Evolutionary conservation across 2,113 vertebrate species (phyloP).

Genomic region (Theropithecus gelada): DNA sequence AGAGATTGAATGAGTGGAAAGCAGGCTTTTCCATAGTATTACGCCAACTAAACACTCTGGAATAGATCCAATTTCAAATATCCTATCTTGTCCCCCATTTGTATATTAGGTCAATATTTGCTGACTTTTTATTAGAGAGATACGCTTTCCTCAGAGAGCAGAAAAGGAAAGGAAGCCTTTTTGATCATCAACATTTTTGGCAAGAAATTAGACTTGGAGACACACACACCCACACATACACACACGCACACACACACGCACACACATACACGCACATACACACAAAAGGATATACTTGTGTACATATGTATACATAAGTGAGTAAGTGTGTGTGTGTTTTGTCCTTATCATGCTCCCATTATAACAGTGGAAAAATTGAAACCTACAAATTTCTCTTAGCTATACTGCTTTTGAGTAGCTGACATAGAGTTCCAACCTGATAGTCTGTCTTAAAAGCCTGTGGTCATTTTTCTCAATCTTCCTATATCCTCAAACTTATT

Average conservation of each 20-base stretch:
- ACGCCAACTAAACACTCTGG: constrained; percentile 2
- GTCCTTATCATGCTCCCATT: not conserved
- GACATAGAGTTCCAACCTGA: not conserved
- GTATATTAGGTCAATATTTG: constrained; percentile 12
- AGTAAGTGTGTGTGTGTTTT: not conserved
- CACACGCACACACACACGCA: not conserved
- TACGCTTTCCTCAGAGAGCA: not conserved
- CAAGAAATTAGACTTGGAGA: not conserved
- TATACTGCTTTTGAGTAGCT: not conserved
- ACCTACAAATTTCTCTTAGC: not conserved
- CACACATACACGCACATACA: not conserved
- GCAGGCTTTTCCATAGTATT: not conserved
- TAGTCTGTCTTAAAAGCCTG: not conserved
- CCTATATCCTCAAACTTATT: not conserved
- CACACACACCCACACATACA: not conserved
- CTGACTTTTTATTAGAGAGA: not conserved
- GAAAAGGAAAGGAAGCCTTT: not conserved
- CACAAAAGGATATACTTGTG: not conserved
- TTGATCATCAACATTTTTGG: not conserved
- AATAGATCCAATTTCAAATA: constrained; percentile 45
- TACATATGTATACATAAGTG: too few relatives aligned
- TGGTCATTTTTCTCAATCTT: not conserved
- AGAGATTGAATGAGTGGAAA: constrained; percentile 45
- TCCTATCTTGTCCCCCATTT: not conserved
- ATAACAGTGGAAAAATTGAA: not conserved